Percentiles rank a stretch among this genome's conserved stretches.
These are phyloP conservation scores for Archips xylosteana DNA, from an alignment of 2,888 invertebrate species.

Conservation along the genomic window DNA sequence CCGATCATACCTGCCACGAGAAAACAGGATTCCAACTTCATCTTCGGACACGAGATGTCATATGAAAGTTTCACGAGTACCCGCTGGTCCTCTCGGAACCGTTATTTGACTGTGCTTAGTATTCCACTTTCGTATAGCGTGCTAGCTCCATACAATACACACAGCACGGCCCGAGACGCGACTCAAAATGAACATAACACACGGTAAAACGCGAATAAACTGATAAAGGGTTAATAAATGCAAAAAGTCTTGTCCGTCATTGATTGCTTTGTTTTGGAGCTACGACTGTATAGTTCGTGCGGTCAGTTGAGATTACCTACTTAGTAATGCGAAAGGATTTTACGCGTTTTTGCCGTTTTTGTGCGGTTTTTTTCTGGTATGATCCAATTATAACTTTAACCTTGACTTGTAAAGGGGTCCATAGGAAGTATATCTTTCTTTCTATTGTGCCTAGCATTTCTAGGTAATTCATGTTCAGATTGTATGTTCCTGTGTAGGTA, in stretches of 20 bases:
- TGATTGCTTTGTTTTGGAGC: slow-evolving; percentile 59
- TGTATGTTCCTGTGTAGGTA: slow-evolving; percentile 17
- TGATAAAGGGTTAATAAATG: slow-evolving; percentile 59
- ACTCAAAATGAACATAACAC: slow-evolving; percentile 69
- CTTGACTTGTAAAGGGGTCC: slow-evolving; percentile 59
- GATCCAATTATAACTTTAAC: slow-evolving; percentile 62
- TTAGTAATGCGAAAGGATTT: slow-evolving; percentile 36
- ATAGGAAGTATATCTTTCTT: slow-evolving; percentile 28
- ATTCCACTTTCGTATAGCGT: slow-evolving; percentile 41
- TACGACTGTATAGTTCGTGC: slow-evolving; percentile 46
- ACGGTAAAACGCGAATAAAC: slow-evolving; percentile 61
- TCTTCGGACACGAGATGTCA: slow-evolving; percentile 13
- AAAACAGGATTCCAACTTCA: slow-evolving; percentile 32
- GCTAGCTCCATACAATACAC: slow-evolving; percentile 48
- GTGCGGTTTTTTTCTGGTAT: slow-evolving; percentile 47
- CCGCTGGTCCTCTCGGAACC: slow-evolving; percentile 34
- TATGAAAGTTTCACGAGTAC: slow-evolving; percentile 25
- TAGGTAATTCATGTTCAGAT: neutral
- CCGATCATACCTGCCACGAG: slow-evolving; percentile 32
- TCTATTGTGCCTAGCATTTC: neutral
- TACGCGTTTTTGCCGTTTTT: slow-evolving; percentile 36
- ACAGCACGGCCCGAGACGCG: slow-evolving; percentile 55
- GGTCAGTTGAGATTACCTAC: slow-evolving; percentile 15
- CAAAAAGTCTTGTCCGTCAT: slow-evolving; percentile 58
- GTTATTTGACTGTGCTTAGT: slow-evolving; percentile 43